phyloP scores from a whole-genome alignment of 2,113 vertebrate species.

The Pygathrix nemaeus region DNA sequence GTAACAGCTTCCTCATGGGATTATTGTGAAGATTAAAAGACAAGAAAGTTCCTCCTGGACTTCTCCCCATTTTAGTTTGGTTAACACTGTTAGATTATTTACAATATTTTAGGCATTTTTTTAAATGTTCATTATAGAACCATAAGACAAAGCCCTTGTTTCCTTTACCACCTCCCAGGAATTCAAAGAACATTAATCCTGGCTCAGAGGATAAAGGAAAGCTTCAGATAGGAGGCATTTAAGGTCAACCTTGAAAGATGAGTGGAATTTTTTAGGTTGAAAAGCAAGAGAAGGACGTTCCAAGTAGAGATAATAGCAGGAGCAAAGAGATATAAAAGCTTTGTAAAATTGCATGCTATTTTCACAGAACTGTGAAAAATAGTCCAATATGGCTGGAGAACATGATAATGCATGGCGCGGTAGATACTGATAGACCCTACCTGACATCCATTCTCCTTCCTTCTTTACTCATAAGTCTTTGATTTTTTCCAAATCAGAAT shows the following conservation, averaged over 20 bases:
- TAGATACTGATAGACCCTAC: background rate
- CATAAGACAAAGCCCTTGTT: background rate
- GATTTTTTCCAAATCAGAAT: constrained; percentile 7
- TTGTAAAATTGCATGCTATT: background rate
- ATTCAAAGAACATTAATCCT: background rate
- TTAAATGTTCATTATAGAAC: constrained; percentile 36
- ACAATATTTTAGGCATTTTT: background rate
- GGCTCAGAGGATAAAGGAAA: constrained; percentile 29
- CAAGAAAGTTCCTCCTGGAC: background rate
- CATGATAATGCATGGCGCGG: background rate
- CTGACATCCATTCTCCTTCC: background rate
- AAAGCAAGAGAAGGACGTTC: background rate
- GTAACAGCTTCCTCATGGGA: background rate
- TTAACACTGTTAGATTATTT: background rate
- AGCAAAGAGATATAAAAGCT: constrained; percentile 34
- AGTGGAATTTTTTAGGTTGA: background rate
- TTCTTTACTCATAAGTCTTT: background rate
- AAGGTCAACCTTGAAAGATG: background rate
- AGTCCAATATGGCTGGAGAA: background rate
- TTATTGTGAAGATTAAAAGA: constrained; percentile 36
- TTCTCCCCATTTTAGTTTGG: constrained; percentile 18
- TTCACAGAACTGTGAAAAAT: constrained; percentile 38
- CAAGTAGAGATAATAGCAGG: background rate
- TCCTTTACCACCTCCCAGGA: background rate
- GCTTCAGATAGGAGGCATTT: background rate